Evolutionary conservation across 2,888 invertebrate species (phyloP).

Genomic region (Bombylius major): DNA sequence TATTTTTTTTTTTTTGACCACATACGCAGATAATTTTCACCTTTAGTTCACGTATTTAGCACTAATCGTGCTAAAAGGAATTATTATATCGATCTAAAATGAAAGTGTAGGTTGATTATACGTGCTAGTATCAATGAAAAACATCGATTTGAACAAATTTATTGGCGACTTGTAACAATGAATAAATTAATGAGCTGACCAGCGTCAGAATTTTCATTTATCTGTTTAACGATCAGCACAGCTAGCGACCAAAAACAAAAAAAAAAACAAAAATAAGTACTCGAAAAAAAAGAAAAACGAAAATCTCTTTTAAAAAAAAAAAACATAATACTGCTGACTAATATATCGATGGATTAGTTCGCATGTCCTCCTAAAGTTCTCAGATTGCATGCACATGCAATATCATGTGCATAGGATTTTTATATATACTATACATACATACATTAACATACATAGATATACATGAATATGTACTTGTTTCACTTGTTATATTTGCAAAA

Average conservation of each 20-base stretch:
- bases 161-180: slow-evolving; percentile 15
- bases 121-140: slow-evolving; percentile 7
- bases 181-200: slow-evolving; percentile 14
- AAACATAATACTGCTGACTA: neutral
- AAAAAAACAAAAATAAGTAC: neutral
- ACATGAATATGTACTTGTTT: too few relatives aligned
- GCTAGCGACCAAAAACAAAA: neutral
- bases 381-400: neutral
- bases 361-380: slow-evolving; percentile 2
- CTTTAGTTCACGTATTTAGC: neutral
- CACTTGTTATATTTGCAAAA: too few relatives aligned
- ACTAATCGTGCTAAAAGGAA: neutral
- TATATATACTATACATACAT: too few relatives aligned
- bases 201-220: slow-evolving; percentile 9
- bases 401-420: neutral
- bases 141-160: slow-evolving; percentile 15
- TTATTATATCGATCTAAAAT: neutral
- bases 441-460: too few relatives aligned
- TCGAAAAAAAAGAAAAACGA: neutral
- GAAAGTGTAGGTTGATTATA: slow-evolving; percentile 1
- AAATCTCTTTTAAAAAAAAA: neutral
- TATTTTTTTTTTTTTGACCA: too few relatives aligned
- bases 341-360: slow-evolving; percentile 1
- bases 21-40: too few relatives aligned
- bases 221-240: slow-evolving; percentile 6